phyloP scores from a whole-genome alignment of 1,140 invertebrate genomes.

The Yoshiicerus persimilis region DNA sequence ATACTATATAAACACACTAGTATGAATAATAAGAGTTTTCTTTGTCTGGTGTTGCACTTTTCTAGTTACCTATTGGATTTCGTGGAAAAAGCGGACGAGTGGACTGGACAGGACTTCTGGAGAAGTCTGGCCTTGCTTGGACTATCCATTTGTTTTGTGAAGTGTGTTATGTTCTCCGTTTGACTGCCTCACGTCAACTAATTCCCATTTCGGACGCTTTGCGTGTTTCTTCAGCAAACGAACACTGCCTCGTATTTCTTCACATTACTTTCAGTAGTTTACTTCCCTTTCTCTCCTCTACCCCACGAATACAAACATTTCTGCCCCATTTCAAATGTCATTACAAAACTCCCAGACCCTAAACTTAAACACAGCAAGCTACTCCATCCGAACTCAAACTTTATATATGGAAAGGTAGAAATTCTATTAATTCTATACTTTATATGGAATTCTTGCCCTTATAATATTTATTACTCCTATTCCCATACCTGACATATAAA shows the following conservation, averaged over 20 bases:
- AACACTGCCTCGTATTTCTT: neutral
- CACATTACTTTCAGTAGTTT: neutral
- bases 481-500: too few relatives aligned
- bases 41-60: too few relatives aligned
- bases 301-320: neutral
- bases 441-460: too few relatives aligned
- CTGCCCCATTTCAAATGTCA: neutral
- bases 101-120: neutral
- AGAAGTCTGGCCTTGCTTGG: neutral
- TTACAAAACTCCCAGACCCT: neutral
- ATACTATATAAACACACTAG: neutral
- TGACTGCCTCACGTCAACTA: slow-evolving; percentile 33
- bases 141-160: neutral
- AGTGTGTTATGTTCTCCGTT: slow-evolving; percentile 26
- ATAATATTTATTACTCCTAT: too few relatives aligned
- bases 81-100: neutral
- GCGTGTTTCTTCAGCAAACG: slow-evolving; percentile 22
- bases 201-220: slow-evolving; percentile 29
- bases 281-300: neutral
- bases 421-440: too few relatives aligned
- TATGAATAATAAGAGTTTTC: neutral
- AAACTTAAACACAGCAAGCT: too few relatives aligned
- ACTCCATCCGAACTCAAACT: too few relatives aligned
- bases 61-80: too few relatives aligned
- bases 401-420: too few relatives aligned